Conservation (phyloP, 2,113 vertebrate species). For the Oceanodroma tethys region DNA sequence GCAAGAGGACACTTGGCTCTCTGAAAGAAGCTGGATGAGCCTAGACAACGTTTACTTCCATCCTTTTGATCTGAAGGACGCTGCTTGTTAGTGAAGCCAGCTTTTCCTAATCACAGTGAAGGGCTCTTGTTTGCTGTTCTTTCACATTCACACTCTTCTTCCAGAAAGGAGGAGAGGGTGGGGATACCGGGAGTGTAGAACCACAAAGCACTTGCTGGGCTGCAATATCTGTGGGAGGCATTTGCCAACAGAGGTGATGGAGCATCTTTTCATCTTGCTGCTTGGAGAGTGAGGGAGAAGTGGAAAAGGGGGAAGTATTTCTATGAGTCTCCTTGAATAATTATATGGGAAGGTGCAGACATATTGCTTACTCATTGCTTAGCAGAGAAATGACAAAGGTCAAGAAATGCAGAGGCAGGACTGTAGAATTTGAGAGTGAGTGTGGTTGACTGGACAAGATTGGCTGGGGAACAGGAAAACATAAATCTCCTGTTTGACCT, state of each 20-base stretch:
- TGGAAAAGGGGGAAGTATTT: background rate
- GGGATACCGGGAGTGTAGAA: background rate
- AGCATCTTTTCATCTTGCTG: background rate
- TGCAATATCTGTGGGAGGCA: background rate
- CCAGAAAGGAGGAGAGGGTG: background rate
- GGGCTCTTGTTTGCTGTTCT: background rate
- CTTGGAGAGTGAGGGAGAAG: background rate
- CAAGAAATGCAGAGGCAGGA: background rate
- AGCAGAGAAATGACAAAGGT: background rate
- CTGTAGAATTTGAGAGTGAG: background rate
- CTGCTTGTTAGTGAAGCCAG: background rate
- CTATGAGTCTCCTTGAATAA: background rate
- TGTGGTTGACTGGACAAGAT: background rate
- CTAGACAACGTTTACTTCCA: background rate
- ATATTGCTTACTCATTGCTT: background rate
- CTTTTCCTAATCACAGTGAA: background rate
- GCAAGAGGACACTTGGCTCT: background rate
- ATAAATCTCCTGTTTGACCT: background rate
- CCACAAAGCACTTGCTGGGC: background rate
- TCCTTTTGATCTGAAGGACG: background rate
- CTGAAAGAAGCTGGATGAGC: background rate
- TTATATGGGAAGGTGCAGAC: background rate
- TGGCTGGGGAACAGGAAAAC: background rate
- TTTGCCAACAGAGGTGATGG: background rate
- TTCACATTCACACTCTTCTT: background rate